Conservation (phyloP, 30 jellyfish, hydroid and myxozoan species). For the Nemopilema nomurai region DNA sequence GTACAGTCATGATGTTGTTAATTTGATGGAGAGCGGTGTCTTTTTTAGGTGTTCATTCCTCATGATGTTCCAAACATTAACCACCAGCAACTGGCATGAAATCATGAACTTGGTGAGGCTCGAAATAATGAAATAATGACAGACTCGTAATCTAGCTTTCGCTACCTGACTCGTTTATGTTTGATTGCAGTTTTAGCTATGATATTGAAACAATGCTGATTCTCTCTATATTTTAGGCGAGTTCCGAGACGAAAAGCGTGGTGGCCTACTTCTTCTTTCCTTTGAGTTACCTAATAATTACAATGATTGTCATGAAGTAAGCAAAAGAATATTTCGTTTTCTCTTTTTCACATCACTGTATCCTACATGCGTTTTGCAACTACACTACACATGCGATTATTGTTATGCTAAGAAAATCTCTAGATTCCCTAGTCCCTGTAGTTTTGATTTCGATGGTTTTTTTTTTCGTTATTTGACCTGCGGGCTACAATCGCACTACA, state of each 20-base stretch:
- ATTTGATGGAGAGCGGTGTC: background rate
- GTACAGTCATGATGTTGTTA: no score
- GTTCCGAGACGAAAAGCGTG: conserved; percentile 39
- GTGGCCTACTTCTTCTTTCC: conserved; percentile 63
- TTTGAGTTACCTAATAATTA: conserved; percentile 44
- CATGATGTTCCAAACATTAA: conserved; percentile 72
- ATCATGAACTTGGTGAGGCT: conserved; percentile 76
- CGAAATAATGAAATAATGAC: background rate
- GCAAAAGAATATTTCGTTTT: background rate
- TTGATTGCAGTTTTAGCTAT: background rate
- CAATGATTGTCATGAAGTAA: conserved; percentile 85
- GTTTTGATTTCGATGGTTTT: no score
- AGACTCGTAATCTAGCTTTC: background rate
- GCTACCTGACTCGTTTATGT: background rate
- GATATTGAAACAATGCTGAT: background rate
- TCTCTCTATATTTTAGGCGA: conserved; percentile 22
- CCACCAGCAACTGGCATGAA: conserved; percentile 89
- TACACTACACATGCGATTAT: background rate
- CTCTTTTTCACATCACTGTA: background rate
- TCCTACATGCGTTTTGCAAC: background rate
- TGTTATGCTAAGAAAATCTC: no score
- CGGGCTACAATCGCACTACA: no score
- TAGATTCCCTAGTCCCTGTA: no score
- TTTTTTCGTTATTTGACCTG: no score
- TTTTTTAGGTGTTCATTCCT: conserved; percentile 73